Percentiles rank a stretch among this genome's conserved stretches.
Conservation (phyloP, 2,888 invertebrate genomes). For the Arctia plantaginis region DNA sequence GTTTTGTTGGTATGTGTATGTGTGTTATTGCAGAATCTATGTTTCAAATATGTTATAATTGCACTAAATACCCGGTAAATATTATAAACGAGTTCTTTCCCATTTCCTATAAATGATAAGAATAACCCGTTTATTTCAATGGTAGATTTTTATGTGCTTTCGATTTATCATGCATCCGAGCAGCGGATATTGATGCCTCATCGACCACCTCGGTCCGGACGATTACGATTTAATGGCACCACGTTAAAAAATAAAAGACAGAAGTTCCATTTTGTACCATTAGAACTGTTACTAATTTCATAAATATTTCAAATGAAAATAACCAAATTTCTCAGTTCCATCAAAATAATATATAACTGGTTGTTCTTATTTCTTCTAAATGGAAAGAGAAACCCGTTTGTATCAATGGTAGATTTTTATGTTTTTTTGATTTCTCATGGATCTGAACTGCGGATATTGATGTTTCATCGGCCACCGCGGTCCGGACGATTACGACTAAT, state of each 20-base stretch:
- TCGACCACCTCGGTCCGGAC: conserved; percentile 18
- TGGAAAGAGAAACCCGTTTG: conserved; percentile 4
- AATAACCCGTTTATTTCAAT: not conserved
- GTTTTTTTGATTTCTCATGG: conserved; percentile 17
- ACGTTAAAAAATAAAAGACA: not conserved
- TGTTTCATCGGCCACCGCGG: conserved; percentile 27
- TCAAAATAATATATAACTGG: no score
- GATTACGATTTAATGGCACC: not conserved
- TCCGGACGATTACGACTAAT: not conserved
- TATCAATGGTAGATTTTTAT: conserved; percentile 4
- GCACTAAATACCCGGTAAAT: not conserved
- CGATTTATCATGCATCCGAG: conserved; percentile 17
- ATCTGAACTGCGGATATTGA: conserved; percentile 35
- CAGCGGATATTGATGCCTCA: conserved; percentile 39
- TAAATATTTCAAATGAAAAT: no score
- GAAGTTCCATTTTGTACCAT: not conserved
- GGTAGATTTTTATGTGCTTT: conserved; percentile 13
- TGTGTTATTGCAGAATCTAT: no score
- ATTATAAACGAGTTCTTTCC: not conserved
- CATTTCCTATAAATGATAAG: no score
- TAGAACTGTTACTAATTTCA: not conserved
- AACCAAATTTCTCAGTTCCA: no score
- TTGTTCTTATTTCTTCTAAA: no score
- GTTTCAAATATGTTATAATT: not conserved
- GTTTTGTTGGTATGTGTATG: no score